Evolutionary conservation across 2,888 invertebrate genomes (phyloP).

Genomic region (Parapristionchus giblindavisi): DNA sequence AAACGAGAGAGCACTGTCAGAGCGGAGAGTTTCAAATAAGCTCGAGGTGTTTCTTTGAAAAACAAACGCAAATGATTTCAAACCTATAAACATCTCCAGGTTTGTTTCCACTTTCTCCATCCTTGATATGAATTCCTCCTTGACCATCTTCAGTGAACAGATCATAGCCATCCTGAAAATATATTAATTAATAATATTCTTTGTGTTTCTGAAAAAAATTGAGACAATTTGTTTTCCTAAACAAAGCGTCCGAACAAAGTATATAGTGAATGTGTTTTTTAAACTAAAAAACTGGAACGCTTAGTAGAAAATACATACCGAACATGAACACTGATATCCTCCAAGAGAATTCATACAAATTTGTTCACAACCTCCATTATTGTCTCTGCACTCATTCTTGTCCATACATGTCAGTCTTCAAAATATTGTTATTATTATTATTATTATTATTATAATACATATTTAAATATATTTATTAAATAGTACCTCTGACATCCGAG

Average conservation of each 20-base stretch:
- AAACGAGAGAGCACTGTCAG: too few species aligned
- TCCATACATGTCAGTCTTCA: constrained; percentile 54
- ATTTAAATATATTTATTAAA: not conserved
- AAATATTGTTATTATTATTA: too few species aligned
- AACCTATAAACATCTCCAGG: constrained; percentile 74
- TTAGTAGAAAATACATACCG: not conserved
- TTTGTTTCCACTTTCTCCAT: constrained; percentile 87
- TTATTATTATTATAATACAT: too few species aligned
- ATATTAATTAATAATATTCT: too few species aligned
- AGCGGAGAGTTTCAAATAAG: too few species aligned
- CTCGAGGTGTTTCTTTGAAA: too few species aligned
- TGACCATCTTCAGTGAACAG: constrained; percentile 87
- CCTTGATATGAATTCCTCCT: constrained; percentile 86
- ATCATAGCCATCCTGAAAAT: constrained; percentile 81
- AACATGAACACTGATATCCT: constrained; percentile 74
- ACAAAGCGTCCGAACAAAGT: not conserved
- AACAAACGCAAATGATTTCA: not conserved
- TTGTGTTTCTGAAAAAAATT: not conserved
- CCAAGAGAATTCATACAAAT: constrained; percentile 74
- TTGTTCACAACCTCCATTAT: constrained; percentile 69
- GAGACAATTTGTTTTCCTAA: not conserved
- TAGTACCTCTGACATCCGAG: constrained; percentile 49
- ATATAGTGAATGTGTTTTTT: not conserved
- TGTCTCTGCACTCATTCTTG: constrained; percentile 66
- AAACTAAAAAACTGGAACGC: not conserved